phyloP scores from a whole-genome alignment of 2,888 invertebrate genomes.

The Orthonevra nobilis region DNA sequence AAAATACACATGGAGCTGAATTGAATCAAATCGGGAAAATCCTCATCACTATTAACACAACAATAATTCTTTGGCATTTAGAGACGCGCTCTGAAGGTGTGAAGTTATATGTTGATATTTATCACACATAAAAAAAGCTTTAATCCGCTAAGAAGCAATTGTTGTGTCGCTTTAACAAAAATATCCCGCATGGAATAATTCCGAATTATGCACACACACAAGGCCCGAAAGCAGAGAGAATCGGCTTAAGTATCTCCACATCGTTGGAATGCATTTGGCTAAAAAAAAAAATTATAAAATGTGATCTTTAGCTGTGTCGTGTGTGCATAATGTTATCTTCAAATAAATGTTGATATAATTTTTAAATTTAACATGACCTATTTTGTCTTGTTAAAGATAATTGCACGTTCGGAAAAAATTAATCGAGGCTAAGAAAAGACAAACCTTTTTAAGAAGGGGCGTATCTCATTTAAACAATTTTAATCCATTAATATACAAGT shows the following conservation, averaged over 20 bases:
- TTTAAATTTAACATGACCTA: neutral
- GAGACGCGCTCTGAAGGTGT: conserved; percentile 1
- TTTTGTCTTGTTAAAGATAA: no score
- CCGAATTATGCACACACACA: conserved; percentile 31
- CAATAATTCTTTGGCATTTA: conserved; percentile 25
- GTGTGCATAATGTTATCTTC: neutral
- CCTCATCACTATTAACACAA: conserved; percentile 26
- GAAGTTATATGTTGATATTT: conserved; percentile 2
- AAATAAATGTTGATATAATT: neutral
- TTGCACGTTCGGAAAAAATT: no score
- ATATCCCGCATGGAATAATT: conserved; percentile 47
- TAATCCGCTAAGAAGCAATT: conserved; percentile 64
- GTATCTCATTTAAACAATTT: no score
- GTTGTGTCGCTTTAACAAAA: conserved; percentile 59
- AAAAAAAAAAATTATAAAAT: neutral
- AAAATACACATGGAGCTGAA: neutral
- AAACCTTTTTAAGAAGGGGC: no score
- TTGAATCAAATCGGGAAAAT: neutral
- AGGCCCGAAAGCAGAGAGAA: conserved; percentile 5
- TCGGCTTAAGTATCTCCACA: conserved; percentile 4
- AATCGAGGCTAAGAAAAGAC: no score
- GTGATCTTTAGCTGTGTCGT: neutral
- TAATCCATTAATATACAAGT: no score
- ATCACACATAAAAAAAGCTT: conserved; percentile 18
- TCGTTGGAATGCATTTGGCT: neutral